Percentiles rank a stretch among this genome's conserved stretches.
phyloP scores from a whole-genome alignment of 2,888 invertebrate genomes.

The Sinelater perroti region DNA sequence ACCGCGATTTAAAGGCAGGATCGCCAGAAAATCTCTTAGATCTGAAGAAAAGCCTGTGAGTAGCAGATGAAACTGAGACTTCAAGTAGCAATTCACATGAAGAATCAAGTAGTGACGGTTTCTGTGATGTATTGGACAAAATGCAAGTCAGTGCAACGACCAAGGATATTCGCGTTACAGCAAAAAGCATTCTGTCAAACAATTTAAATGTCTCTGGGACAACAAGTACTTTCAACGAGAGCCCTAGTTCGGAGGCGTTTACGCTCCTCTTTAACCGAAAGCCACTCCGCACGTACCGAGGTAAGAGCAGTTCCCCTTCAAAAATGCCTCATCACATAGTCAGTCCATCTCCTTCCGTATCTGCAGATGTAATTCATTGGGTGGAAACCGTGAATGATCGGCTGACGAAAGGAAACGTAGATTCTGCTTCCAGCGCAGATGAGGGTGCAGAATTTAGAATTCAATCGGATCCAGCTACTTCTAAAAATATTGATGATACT shows the following conservation, averaged over 20 bases:
- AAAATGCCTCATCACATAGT: background rate
- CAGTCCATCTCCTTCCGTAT: background rate
- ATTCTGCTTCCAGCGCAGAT: background rate
- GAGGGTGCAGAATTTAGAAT: too few relatives aligned
- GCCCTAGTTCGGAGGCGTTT: background rate
- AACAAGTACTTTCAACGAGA: background rate
- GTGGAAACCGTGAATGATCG: background rate
- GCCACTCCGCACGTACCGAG: conserved; percentile 16
- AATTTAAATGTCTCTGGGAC: conserved; percentile 15
- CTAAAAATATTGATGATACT: too few relatives aligned
- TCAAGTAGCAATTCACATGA: too few relatives aligned
- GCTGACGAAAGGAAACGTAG: background rate
- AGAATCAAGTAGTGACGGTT: too few relatives aligned
- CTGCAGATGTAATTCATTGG: conserved; percentile 9
- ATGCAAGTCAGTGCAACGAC: too few relatives aligned
- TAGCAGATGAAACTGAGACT: too few relatives aligned
- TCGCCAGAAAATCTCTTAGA: too few relatives aligned
- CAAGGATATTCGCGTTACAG: background rate
- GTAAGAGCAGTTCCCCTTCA: conserved; percentile 8
- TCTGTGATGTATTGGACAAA: too few relatives aligned
- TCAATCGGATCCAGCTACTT: too few relatives aligned
- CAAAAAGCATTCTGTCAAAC: too few relatives aligned
- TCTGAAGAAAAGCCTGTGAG: too few relatives aligned
- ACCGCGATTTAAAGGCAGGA: too few relatives aligned
- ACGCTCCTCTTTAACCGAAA: background rate